A percentile compares a stretch with the other conserved stretches of the same genome.
Evolutionary conservation across 2,888 invertebrate species (phyloP).

Genomic region (Lepetodrilus schrolli): DNA sequence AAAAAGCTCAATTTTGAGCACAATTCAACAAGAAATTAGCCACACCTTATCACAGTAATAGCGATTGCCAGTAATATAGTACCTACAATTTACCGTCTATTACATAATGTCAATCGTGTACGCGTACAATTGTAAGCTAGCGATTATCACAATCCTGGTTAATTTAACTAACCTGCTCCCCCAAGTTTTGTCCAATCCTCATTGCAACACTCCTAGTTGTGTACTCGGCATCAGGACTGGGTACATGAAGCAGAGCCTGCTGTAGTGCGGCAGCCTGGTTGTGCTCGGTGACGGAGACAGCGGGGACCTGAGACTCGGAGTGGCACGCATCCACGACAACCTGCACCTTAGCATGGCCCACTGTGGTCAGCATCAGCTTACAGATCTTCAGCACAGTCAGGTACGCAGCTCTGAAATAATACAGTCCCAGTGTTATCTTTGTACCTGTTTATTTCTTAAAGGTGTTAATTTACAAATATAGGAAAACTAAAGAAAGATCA

Average conservation of each 20-base stretch:
- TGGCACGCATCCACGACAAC: slow-evolving; percentile 78
- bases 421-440: too few species aligned
- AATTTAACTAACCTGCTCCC: slow-evolving; percentile 83
- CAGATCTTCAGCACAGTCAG: slow-evolving; percentile 90
- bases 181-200: slow-evolving; percentile 87
- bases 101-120: too few species aligned
- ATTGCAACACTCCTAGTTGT: slow-evolving; percentile 88
- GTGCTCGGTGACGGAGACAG: slow-evolving; percentile 73
- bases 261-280: slow-evolving; percentile 80
- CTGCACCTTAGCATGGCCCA: slow-evolving; percentile 81
- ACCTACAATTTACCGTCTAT: too few species aligned
- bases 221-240: slow-evolving; percentile 88
- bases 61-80: too few species aligned
- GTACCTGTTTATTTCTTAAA: too few species aligned
- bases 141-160: not conserved
- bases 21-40: too few species aligned
- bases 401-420: slow-evolving; percentile 86
- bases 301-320: slow-evolving; percentile 78
- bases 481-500: too few species aligned
- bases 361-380: slow-evolving; percentile 90
- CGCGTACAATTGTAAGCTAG: not conserved
- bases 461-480: not conserved
- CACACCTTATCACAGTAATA: too few species aligned
- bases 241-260: slow-evolving; percentile 88
- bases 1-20: too few species aligned